phyloP scores from a whole-genome alignment of 2,797 vertebrate species.

The Sardinella longiceps region DNA sequence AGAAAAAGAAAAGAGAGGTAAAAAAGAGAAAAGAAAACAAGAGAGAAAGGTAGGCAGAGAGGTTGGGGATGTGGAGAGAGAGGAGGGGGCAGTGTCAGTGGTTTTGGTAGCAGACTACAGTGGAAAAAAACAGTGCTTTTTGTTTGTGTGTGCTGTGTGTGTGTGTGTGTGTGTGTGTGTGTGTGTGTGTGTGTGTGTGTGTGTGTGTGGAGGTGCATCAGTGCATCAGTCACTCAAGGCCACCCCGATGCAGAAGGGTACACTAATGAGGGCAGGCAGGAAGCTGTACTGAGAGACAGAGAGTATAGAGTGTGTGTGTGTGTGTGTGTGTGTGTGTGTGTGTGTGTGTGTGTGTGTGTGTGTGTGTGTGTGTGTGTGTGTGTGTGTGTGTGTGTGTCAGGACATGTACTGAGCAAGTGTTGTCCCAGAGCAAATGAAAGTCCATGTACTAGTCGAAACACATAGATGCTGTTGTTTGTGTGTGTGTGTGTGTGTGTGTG shows the following conservation, averaged over 20 bases:
- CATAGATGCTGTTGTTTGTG: background rate
- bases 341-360: background rate
- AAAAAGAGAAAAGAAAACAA: background rate
- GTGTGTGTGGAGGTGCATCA: too few species aligned
- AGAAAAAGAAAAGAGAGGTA: conserved; percentile 5
- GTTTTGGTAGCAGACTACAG: background rate
- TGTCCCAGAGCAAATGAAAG: background rate
- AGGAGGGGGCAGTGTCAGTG: background rate
- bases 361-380: background rate
- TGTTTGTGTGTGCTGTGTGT: too few species aligned
- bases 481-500: background rate
- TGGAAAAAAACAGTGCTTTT: background rate
- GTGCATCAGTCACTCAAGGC: background rate
- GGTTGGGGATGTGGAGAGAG: too few species aligned
- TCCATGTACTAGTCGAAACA: background rate
- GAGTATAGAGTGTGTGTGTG: too few species aligned
- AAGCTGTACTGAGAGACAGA: background rate
- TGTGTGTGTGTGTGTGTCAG: background rate
- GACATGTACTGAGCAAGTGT: background rate
- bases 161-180: background rate
- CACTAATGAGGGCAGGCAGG: too few species aligned
- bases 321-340: background rate
- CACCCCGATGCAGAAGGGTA: background rate
- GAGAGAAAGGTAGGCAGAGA: too few species aligned
- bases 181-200: background rate